Conservation (phyloP, 2,113 vertebrate genomes). For the Pholis gunnellus region DNA sequence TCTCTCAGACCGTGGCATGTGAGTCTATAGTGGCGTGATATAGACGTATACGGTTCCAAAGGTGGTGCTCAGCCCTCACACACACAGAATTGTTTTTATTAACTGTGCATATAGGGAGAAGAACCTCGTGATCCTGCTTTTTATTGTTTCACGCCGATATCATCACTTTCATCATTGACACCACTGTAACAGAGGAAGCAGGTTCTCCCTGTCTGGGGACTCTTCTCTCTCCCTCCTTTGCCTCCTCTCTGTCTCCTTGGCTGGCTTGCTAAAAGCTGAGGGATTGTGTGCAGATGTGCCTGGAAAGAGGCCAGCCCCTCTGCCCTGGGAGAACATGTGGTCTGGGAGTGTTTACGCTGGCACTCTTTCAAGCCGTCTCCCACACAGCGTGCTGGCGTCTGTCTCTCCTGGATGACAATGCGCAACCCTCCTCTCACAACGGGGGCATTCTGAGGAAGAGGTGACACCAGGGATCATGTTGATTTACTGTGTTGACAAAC, state of each 20-base stretch:
- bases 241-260: slow-evolving; percentile 57
- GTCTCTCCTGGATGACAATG: slow-evolving; percentile 69
- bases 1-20: slow-evolving; percentile 40
- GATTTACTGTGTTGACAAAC: slow-evolving; percentile 47
- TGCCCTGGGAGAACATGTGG: slow-evolving; percentile 88
- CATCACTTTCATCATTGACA: slow-evolving; percentile 49
- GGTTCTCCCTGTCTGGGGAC: slow-evolving; percentile 69
- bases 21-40: slow-evolving; percentile 37
- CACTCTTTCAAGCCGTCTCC: slow-evolving; percentile 83
- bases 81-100: background rate
- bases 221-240: slow-evolving; percentile 9
- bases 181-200: slow-evolving; percentile 47
- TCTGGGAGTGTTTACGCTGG: slow-evolving; percentile 86
- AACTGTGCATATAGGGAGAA: slow-evolving; percentile 13
- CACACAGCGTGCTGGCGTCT: slow-evolving; percentile 79
- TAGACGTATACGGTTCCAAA: slow-evolving; percentile 12
- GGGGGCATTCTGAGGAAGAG: slow-evolving; percentile 63
- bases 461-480: slow-evolving; percentile 57
- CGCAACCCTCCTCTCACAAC: slow-evolving; percentile 50
- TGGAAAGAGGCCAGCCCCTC: slow-evolving; percentile 83
- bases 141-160: slow-evolving; percentile 33
- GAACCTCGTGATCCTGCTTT: slow-evolving; percentile 1
- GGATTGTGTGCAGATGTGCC: slow-evolving; percentile 87
- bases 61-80: slow-evolving; percentile 9
- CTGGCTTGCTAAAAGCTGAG: slow-evolving; percentile 69